Percentiles rank a stretch among this genome's conserved stretches.
Conservation (phyloP, 2,113 vertebrate species). For the Myanophis thanlyinensis region DNA sequence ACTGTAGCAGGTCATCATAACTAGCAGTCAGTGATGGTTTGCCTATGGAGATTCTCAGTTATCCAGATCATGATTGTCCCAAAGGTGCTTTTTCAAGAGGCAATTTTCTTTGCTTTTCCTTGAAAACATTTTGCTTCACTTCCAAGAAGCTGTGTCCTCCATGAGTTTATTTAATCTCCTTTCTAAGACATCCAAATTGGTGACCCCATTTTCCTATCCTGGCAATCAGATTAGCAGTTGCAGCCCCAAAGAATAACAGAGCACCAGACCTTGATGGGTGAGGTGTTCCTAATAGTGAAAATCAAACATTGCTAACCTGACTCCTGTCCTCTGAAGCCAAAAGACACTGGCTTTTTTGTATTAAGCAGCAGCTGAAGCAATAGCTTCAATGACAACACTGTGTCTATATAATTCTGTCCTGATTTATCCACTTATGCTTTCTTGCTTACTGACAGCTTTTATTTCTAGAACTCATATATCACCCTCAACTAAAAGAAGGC, state of each 20-base stretch:
- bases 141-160: not conserved
- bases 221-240: not conserved
- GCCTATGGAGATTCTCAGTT: not conserved
- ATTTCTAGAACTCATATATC: not conserved
- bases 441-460: conserved; percentile 32
- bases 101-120: not conserved
- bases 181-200: not conserved
- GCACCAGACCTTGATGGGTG: not conserved
- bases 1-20: not conserved
- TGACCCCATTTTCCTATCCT: not conserved
- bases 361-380: not conserved
- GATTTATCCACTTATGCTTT: conserved; percentile 24
- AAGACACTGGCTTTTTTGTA: not conserved
- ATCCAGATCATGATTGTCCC: not conserved
- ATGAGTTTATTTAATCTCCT: not conserved
- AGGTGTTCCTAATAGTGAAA: not conserved
- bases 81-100: not conserved
- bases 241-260: not conserved
- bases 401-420: conserved; percentile 10
- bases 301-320: not conserved
- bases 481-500: not conserved
- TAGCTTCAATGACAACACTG: not conserved
- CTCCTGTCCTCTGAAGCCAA: conserved; percentile 6
- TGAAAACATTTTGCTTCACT: not conserved
- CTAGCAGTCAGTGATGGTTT: not conserved